Percentiles rank a stretch among this genome's conserved stretches.
phyloP scores from a whole-genome alignment of 2,888 invertebrate genomes.

The Zaprionus lineosus region DNA sequence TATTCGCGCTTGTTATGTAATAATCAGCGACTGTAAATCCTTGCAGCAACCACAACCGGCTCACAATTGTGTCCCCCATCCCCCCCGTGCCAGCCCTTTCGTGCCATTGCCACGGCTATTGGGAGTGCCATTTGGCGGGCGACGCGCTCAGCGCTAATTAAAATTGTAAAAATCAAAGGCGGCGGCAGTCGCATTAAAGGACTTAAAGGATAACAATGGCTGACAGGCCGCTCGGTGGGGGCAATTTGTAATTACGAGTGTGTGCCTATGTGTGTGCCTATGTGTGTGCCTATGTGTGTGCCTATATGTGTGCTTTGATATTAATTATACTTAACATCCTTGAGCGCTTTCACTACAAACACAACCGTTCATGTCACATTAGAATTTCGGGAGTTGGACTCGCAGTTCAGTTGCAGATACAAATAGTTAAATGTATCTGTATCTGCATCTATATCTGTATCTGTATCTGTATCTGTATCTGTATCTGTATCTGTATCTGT shows the following conservation, averaged over 20 bases:
- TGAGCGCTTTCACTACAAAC: no score
- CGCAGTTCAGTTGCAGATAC: neutral
- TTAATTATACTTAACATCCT: no score
- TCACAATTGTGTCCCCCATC: conserved; percentile 7
- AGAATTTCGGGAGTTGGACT: no score
- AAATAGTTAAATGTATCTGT: conserved; percentile 11
- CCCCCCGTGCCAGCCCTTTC: neutral
- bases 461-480: conserved; percentile 20
- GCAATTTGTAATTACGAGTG: conserved; percentile 57
- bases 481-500: conserved; percentile 25
- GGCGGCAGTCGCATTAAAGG: conserved; percentile 52
- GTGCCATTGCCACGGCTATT: neutral
- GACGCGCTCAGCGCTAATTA: conserved; percentile 62
- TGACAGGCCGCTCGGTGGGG: conserved; percentile 42
- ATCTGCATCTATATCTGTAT: no score
- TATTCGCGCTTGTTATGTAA: conserved; percentile 62
- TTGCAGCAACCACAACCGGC: conserved; percentile 42
- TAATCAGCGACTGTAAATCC: conserved; percentile 67
- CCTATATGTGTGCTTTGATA: conserved; percentile 36
- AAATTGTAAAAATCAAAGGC: conserved; percentile 73
- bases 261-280: conserved; percentile 14
- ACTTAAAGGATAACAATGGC: conserved; percentile 48
- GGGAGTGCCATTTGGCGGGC: conserved; percentile 25
- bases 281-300: no score
- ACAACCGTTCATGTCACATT: neutral